A percentile compares a stretch with the other conserved stretches of the same genome.
phyloP scores from a whole-genome alignment of 2,888 invertebrate genomes.

The Tolmerus cingulatus region DNA sequence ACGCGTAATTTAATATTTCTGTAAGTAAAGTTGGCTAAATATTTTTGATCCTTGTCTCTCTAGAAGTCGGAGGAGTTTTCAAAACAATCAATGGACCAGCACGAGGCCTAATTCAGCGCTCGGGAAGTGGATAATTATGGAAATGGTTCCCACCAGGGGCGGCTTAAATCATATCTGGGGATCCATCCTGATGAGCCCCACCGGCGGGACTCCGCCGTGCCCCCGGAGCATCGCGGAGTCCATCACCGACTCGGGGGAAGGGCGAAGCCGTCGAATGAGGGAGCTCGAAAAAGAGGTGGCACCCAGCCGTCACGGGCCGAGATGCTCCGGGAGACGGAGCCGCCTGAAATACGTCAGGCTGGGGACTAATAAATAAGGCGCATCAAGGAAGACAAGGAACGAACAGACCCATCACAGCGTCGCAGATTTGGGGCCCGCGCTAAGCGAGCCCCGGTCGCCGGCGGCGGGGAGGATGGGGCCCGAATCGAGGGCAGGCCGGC shows the following conservation, averaged over 20 bases:
- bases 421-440: background rate
- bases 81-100: background rate
- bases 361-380: conserved; percentile 46
- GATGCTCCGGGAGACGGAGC: conserved; percentile 28
- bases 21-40: too few species aligned
- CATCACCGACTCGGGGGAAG: background rate
- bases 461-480: background rate
- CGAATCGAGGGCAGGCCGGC: background rate
- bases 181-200: conserved; percentile 11
- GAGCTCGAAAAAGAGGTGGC: conserved; percentile 29
- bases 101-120: background rate
- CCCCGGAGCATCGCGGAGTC: background rate
- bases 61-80: background rate
- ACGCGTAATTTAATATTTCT: background rate
- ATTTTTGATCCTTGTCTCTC: background rate
- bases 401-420: conserved; percentile 36
- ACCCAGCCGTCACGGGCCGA: conserved; percentile 26
- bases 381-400: conserved; percentile 40
- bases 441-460: background rate
- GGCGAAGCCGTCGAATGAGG: conserved; percentile 3
- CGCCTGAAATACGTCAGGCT: conserved; percentile 41
- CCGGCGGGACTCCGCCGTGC: background rate
- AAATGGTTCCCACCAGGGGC: conserved; percentile 7
- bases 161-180: conserved; percentile 20
- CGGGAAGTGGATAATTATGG: conserved; percentile 29